These are phyloP conservation scores for Burhinus oedicnemus DNA, from an alignment of 2,113 vertebrate species.

Conservation along the genomic window DNA sequence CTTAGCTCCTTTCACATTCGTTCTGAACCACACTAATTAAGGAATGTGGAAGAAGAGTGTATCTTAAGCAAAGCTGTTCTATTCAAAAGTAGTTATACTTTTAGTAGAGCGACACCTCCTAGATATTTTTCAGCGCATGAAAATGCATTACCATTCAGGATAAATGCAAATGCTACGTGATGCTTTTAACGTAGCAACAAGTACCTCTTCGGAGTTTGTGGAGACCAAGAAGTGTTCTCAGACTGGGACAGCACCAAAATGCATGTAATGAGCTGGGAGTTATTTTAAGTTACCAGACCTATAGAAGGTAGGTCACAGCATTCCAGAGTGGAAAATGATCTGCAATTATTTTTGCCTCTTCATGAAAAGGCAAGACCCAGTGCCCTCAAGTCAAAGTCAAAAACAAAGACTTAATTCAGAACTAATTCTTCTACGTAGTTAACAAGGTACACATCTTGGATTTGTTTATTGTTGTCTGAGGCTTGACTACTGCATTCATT, in stretches of 20 bases:
- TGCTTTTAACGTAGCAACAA: background rate
- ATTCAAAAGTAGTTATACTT: background rate
- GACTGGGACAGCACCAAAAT: background rate
- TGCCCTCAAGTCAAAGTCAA: background rate
- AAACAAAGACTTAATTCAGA: background rate
- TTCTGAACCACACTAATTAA: background rate
- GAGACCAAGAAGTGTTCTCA: background rate
- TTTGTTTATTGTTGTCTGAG: background rate
- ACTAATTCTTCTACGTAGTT: background rate
- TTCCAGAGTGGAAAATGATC: background rate
- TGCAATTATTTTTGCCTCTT: background rate
- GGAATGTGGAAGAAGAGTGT: background rate
- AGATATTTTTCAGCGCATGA: background rate
- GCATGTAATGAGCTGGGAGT: background rate
- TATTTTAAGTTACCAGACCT: slow-evolving; percentile 2
- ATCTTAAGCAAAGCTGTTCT: background rate
- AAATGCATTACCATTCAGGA: background rate
- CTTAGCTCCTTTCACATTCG: background rate
- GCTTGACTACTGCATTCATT: background rate
- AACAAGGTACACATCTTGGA: background rate
- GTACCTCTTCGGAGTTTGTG: background rate
- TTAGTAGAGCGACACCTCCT: background rate
- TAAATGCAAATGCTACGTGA: background rate
- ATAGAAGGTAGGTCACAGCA: background rate
- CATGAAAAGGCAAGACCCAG: background rate